Base-by-base conservation (phyloP, 1,140 invertebrate genomes). In the Charaxes varanes region DNA sequence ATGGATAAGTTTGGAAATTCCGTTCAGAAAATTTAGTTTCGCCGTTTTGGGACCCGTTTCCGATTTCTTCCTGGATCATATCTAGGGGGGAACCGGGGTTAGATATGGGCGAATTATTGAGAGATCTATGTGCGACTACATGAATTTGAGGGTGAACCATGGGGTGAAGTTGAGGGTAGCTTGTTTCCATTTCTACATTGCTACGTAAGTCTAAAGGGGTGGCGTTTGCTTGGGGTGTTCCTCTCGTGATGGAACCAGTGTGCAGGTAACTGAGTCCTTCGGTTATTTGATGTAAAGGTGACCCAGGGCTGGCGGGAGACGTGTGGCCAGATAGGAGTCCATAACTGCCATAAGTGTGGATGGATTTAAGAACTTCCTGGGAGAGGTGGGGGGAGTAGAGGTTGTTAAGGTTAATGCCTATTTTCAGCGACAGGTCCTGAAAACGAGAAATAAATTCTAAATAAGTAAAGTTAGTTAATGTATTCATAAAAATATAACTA, bases 1-100 rank as follows among this genome's bases (percentile, higher is more conserved):
- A 32, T 2, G 40, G 37, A 24, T 61, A 65, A 14, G 27, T 45
- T 7, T 51, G 52, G 28, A 60, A 63, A 4, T 30, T 37, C 28
- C 51, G 50, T 19, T 67, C 59, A 5, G 49, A 45, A 32, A 64
- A 70, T 35, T 64, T 68, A 0, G 28, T 3, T 4, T 61, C 60
- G 0, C 44, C 51, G 7, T 66, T 63, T 3, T 63, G 67, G 23
- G 74, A 66, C 42, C 86, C 81, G 41, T 87, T 86, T 14, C 86
- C 78, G 41, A 86, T 88, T 74, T 95, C 93, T 64, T 96, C 94
- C 65, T 93, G 92, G 26, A 96, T 96, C 88, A 95, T 95, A 56
- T 93, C 93, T 26, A 97, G 81, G 34, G 90, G 88, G 58, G 90
- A 88, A 35, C 89, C 82, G 17, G 87, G 84, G 71, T 87, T 88